Base-by-base conservation (phyloP, 2,797 vertebrate genomes). In the Oophaga sylvatica region DNA sequence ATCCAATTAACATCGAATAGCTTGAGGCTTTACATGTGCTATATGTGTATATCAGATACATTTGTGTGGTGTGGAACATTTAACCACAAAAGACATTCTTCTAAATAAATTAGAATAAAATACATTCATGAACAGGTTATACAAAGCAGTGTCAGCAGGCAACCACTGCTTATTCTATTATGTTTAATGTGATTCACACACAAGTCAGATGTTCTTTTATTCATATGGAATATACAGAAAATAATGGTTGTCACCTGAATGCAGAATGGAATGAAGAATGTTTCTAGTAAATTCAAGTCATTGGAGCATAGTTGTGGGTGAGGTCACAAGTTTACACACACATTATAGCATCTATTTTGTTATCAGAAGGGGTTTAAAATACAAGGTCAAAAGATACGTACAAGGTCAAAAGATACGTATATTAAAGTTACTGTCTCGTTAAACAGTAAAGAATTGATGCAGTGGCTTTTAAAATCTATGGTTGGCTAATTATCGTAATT, bases 31-130 rank as follows among this genome's bases (percentile, higher is more conserved):
- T 87, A 73, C 56, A 87, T 81, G 67, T 73, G 79, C 15, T 71
- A 73, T 60, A 80, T 80, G 79, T 80, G 41, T 35, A 22, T 86
- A 77, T 86, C 77, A 80, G 65, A 80, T n/a, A 73, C 29, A 86
- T 70, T 86, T 56, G 29, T 60, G 59, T 80, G 35, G 48, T 80
- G 35, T 81, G 68, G 31, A 35, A 80, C 41, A 62, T 8, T 67
- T 65, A 77, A 77, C 35, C 59, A 41, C 83, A 62, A 16, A 45
- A 76, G 70, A 84, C 71, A 76, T 45, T 81, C 16, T n/a, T 65
- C 62, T 17, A 81, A 17, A 15, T 35, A 20, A 81, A 65, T 20
- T 35, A 45, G 31, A 41, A 65, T 45, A 81, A 62, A 63, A 81
- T 81, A 3, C 79, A 63, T 81, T n/a, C 45, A 81, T 63, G 26